Evolutionary conservation across 2,888 invertebrate species (phyloP).

Genomic region (Dryococelus australis): DNA sequence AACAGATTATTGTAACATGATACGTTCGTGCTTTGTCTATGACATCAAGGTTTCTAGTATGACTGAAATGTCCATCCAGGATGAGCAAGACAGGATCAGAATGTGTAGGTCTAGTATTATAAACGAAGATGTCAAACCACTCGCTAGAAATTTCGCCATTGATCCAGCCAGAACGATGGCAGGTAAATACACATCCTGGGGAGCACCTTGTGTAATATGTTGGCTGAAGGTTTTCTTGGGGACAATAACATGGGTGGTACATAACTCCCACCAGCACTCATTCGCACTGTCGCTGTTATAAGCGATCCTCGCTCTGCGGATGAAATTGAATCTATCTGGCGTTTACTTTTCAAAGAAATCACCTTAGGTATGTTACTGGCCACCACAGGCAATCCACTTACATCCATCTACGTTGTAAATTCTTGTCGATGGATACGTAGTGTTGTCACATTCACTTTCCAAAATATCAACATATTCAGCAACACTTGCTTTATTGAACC

Average conservation of each 20-base stretch:
- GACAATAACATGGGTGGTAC: no score
- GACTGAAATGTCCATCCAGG: no score
- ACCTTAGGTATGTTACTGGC: no score
- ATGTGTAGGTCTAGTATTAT: not conserved
- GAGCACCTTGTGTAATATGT: not conserved
- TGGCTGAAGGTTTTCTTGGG: no score
- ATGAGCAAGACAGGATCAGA: no score
- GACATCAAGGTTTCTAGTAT: no score
- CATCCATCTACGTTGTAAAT: not conserved
- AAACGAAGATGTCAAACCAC: not conserved
- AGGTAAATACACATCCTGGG: not conserved
- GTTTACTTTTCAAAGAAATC: no score
- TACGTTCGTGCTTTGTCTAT: not conserved
- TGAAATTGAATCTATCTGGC: no score
- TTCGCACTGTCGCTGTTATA: not conserved
- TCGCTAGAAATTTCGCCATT: not conserved
- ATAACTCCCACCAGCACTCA: no score
- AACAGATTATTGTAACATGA: not conserved
- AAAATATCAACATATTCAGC: not conserved
- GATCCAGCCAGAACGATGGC: not conserved
- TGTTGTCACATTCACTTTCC: not conserved
- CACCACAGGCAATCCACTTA: not conserved
- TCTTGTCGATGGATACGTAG: not conserved
- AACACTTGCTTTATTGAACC: not conserved
- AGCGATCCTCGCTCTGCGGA: not conserved